These are phyloP conservation scores for Lamellibrachia luymesi DNA, from an alignment of 1,140 invertebrate genomes.

Conservation along the genomic window DNA sequence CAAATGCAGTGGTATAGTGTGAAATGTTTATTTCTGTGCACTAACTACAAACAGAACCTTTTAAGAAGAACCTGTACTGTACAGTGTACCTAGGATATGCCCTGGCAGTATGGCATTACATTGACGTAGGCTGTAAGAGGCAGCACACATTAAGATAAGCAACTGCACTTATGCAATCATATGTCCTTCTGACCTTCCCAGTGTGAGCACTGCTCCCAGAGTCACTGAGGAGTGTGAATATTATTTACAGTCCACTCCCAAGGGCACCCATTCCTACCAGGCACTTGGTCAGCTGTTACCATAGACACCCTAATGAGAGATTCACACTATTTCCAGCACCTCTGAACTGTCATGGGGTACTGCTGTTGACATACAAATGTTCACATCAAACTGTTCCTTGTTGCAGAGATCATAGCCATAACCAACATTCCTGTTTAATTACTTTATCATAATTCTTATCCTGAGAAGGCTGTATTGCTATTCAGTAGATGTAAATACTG, in stretches of 20 bases:
- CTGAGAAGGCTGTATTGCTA: too few relatives aligned
- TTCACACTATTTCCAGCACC: not conserved
- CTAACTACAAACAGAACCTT: not conserved
- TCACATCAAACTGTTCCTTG: too few relatives aligned
- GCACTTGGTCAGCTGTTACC: not conserved
- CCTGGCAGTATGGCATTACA: not conserved
- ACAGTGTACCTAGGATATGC: not conserved
- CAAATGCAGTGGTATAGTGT: not conserved
- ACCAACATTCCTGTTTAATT: too few relatives aligned
- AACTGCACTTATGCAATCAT: not conserved
- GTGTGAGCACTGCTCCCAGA: not conserved
- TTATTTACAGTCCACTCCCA: not conserved
- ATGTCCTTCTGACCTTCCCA: not conserved
- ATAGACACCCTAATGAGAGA: not conserved
- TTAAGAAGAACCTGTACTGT: not conserved
- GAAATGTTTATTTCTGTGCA: too few relatives aligned
- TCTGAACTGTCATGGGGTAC: not conserved
- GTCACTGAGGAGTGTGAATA: not conserved
- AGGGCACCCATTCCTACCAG: not conserved
- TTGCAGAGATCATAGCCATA: too few relatives aligned
- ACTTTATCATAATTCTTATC: too few relatives aligned
- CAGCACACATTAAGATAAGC: not conserved
- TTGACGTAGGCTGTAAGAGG: not conserved
- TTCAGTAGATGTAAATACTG: too few relatives aligned
- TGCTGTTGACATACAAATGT: not conserved